A percentile compares a stretch with the other conserved stretches of the same genome.
phyloP scores from a whole-genome alignment of 2,797 vertebrate species.

The Ctenopoma kingsleyae region DNA sequence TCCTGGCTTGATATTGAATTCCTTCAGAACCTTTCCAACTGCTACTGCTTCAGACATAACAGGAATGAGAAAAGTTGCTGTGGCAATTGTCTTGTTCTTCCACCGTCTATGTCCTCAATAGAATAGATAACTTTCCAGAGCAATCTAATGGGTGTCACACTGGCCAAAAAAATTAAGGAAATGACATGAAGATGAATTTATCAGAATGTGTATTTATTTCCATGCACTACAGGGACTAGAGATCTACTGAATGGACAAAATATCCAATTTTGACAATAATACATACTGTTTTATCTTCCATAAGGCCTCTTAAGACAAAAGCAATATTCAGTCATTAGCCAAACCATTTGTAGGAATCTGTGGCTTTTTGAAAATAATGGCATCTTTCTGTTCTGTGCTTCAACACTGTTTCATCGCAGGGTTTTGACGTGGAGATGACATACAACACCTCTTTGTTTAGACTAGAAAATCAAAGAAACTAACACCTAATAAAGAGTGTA shows the following conservation, averaged over 20 bases:
- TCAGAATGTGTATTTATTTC: constrained; percentile 11
- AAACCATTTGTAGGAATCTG: not conserved
- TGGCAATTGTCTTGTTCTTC: constrained; percentile 45
- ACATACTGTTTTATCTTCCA: constrained; percentile 7
- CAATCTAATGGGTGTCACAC: constrained; percentile 47
- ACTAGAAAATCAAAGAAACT: not conserved
- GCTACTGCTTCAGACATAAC: constrained; percentile 42
- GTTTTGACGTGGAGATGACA: not conserved
- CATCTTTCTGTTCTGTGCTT: not conserved
- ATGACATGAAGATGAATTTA: not conserved
- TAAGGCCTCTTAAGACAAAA: not conserved
- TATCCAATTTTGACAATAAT: constrained; percentile 4
- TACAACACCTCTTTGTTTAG: not conserved
- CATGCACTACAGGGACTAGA: constrained; percentile 10
- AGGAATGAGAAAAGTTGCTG: constrained; percentile 27
- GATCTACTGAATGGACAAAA: constrained; percentile 46
- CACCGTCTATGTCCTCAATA: constrained; percentile 34
- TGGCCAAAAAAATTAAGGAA: constrained; percentile 11
- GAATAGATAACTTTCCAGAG: constrained; percentile 14
- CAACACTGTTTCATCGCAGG: not conserved
- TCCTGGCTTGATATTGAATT: constrained; percentile 64
- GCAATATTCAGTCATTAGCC: not conserved
- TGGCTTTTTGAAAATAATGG: not conserved
- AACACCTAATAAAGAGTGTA: not conserved
- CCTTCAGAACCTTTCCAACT: constrained; percentile 56